Base-by-base conservation (phyloP, 1,140 invertebrate species). In the Chionoecetes opilio region DNA sequence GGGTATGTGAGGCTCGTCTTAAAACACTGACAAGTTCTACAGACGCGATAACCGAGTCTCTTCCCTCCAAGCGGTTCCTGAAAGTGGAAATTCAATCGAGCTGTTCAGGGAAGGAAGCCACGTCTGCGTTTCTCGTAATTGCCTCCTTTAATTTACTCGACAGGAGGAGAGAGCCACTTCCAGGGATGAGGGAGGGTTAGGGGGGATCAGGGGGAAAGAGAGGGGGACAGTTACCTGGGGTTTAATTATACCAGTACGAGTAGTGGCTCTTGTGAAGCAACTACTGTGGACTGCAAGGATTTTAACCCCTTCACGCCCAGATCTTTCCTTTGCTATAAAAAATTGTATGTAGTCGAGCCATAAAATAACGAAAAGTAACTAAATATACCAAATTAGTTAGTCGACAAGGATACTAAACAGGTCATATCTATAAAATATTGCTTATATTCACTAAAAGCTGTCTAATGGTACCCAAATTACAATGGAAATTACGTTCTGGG, bases 31-130 rank as follows among this genome's bases (percentile, higher is more conserved):
- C 11, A 26, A 75, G 63, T n/a, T 75, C 9, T 75, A 21, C 86
- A 11, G n/a, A 75, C 63, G 26, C 21, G n/a, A n/a, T 26, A n/a
- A 26, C n/a, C 6, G 63, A 75, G 63, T 75, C n/a, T 75, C 21
- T 17, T 2, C n/a, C 63, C 63, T 6, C 21, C 2, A 5, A 3
- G 63, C 63, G 21, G 63, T 26, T n/a, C 21, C 63, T 26, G 63
- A 75, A 75, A 75, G 63, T 75, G 63, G 63, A 75, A 75, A 75
- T 75, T 75, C 63, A 75, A 75, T 75, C 63, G 63, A 75, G 63
- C 63, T 75, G 21, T n/a, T 75, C 63, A 75, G 63, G n/a, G 63
- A n/a, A 75, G 63, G 63, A 75, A 75, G n/a, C 63, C 63, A 26
- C 63, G 63, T 75, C 63, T 75, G 63, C 63, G 63, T 75, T 75